Evolutionary conservation across 1,140 invertebrate genomes (phyloP).

Genomic region (Campoletis sonorensis): DNA sequence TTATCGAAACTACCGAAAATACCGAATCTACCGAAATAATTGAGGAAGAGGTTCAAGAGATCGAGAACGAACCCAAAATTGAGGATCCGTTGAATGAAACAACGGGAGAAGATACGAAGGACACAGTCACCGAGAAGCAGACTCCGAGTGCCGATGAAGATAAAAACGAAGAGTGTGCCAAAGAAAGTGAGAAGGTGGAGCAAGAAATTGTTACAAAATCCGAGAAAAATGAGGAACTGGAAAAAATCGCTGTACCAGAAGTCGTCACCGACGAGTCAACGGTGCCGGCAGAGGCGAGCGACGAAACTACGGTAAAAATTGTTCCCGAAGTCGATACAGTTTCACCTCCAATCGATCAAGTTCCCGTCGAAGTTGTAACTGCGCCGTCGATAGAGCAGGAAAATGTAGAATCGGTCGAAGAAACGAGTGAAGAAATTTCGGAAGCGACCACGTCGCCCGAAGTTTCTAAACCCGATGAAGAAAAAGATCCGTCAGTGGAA

Average conservation of each 20-base stretch:
- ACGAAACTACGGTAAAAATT: not conserved
- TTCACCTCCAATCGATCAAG: conserved; percentile 27
- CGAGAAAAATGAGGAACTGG: conserved; percentile 7
- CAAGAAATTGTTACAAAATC: conserved; percentile 38
- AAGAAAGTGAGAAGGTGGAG: not conserved
- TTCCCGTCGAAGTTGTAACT: conserved; percentile 45
- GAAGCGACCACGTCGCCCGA: not conserved
- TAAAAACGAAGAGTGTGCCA: conserved; percentile 27
- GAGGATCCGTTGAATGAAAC: too few relatives aligned
- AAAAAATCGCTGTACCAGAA: conserved; percentile 56
- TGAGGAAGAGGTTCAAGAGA: conserved; percentile 10
- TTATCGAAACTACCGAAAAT: not conserved
- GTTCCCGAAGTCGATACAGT: not conserved
- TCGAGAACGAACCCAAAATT: not conserved
- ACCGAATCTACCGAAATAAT: conserved; percentile 27
- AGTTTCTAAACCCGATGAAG: conserved; percentile 68
- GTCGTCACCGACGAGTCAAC: conserved; percentile 61
- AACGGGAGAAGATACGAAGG: too few relatives aligned
- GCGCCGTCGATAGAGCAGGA: conserved; percentile 35
- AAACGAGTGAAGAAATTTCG: conserved; percentile 30
- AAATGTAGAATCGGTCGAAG: conserved; percentile 56
- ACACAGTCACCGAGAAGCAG: conserved; percentile 1
- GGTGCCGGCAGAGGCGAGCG: not conserved
- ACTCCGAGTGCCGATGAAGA: conserved; percentile 19
- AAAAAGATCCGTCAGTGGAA: conserved; percentile 67